Conservation (phyloP, 2,888 invertebrate genomes). For the Cantharis rustica region DNA sequence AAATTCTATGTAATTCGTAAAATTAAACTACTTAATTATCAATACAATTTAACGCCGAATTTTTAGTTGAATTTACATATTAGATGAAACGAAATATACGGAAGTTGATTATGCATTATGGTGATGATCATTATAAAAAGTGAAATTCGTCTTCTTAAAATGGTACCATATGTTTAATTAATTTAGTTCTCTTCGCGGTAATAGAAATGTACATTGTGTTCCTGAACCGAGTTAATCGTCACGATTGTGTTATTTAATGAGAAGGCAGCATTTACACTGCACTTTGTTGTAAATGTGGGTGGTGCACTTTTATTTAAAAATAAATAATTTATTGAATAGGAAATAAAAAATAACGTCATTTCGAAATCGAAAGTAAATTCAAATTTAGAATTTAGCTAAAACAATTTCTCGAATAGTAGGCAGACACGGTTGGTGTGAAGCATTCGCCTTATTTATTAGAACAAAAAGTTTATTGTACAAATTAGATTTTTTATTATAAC, state of each 20-base stretch:
- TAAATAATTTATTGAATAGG: background rate
- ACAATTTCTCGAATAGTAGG: background rate
- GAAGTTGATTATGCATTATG: background rate
- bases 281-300: background rate
- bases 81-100: background rate
- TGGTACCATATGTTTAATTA: background rate
- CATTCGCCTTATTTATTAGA: background rate
- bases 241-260: background rate
- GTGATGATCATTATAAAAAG: conserved; percentile 1
- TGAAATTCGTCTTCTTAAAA: background rate
- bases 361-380: background rate
- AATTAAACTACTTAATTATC: background rate
- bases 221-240: background rate
- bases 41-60: background rate
- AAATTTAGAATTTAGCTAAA: background rate
- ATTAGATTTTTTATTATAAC: no score
- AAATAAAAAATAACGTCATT: background rate
- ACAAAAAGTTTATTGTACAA: background rate
- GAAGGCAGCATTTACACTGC: background rate
- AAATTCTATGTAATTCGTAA: background rate
- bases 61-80: background rate
- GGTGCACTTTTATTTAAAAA: background rate
- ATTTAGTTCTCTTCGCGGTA: background rate
- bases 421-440: background rate
- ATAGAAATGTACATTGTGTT: background rate